Conservation (phyloP, 2,113 vertebrate species). For the Rhinogobius similis region DNA sequence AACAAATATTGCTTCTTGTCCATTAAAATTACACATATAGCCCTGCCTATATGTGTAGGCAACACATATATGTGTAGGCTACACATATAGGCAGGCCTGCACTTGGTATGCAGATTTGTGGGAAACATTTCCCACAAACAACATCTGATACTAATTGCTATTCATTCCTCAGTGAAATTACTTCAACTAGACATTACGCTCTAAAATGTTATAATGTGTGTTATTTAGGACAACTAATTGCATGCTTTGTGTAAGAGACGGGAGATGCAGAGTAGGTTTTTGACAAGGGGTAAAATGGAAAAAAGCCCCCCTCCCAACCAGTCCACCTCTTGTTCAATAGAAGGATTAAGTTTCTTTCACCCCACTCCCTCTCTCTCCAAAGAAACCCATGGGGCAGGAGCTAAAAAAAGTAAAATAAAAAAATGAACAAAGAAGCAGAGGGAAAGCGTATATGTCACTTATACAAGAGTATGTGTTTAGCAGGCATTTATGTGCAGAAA, state of each 20-base stretch:
- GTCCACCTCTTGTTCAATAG: conserved; percentile 67
- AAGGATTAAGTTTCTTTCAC: conserved; percentile 73
- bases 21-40: conserved; percentile 17
- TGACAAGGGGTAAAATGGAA: conserved; percentile 42
- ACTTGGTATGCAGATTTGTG: too few relatives aligned
- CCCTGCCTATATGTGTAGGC: too few relatives aligned
- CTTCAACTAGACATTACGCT: not conserved
- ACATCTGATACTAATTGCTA: not conserved
- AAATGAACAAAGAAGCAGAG: conserved; percentile 26
- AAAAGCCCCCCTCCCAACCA: conserved; percentile 47
- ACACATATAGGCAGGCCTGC: too few relatives aligned
- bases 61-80: too few relatives aligned
- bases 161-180: not conserved
- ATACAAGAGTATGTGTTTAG: conserved; percentile 29
- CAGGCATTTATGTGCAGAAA: conserved; percentile 9
- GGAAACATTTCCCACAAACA: too few relatives aligned
- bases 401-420: conserved; percentile 30
- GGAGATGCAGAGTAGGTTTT: conserved; percentile 42
- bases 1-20: not conserved
- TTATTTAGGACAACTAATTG: conserved; percentile 24
- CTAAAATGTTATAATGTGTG: conserved; percentile 1
- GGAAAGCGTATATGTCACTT: conserved; percentile 23
- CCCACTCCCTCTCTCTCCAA: conserved; percentile 46
- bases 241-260: conserved; percentile 23
- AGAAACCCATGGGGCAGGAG: conserved; percentile 44